Base-by-base conservation (phyloP, 2,888 invertebrate genomes). In the Drosophila monieri region DNA sequence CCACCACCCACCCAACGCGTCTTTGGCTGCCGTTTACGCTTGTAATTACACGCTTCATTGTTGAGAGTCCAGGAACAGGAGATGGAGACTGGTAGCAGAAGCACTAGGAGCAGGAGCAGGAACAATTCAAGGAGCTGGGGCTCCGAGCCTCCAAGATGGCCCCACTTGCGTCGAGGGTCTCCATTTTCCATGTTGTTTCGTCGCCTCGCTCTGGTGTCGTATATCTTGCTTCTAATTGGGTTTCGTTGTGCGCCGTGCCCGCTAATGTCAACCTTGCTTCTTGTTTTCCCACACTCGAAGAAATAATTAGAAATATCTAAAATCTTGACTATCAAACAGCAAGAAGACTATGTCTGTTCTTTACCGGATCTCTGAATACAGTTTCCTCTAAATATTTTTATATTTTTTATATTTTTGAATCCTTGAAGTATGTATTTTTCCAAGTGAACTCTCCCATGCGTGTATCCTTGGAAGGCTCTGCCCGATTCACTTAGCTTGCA, bases 1-100 rank as follows among this genome's bases (percentile, higher is more conserved):
- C 69, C 71, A 47, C 72, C 65, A 37, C 43, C 57, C 78, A 72
- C 55, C 70, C 80, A 85, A 66, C 56, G 70, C 46, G 68, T 73
- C 76, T 79, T 74, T 78, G 46, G 76, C 74, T 56, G 67, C 74
- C 73, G 64, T 85, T 88, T 84, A 88, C 86, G 90, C 90, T 89
- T 90, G 90, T 90, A 90, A 90, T 90, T 90, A 90, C 90, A 90
- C 90, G 90, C 90, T 90, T 89, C 90, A 90, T 90, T 90, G 90
- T 90, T 90, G 87, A 85, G 84, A 83, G 74, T 69, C 69, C 71
- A 44, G 71, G 18, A 43, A 37, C 54, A 43, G 49, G 60, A 35
- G 23, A 43, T 18, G 46, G 70, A 21, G 52, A 6, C 25, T 25
- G 23, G 23, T 2, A 23, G 23, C 23, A 23, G 23, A 23, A 23